These are phyloP conservation scores for Hymenochirus boettgeri DNA, from an alignment of 2,113 vertebrate species.

Conservation along the genomic window DNA sequence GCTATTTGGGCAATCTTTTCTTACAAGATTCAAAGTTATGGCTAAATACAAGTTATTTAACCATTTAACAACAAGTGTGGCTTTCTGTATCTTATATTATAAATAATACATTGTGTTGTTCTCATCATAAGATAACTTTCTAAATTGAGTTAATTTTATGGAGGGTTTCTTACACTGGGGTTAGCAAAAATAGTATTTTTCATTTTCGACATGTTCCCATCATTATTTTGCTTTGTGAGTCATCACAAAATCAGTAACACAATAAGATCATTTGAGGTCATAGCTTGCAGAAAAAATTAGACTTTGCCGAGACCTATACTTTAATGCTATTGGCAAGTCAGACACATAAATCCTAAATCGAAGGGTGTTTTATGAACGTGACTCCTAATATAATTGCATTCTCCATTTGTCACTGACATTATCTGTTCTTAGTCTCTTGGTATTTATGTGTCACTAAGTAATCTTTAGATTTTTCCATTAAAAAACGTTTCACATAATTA, in stretches of 20 bases:
- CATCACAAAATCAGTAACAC: background rate
- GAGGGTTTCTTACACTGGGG: background rate
- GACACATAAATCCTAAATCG: background rate
- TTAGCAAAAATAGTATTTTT: constrained; percentile 10
- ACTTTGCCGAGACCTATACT: background rate
- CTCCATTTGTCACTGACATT: background rate
- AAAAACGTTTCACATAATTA: too few relatives aligned
- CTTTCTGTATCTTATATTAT: background rate
- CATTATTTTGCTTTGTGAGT: constrained; percentile 1
- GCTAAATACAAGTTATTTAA: too few relatives aligned
- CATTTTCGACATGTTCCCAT: background rate
- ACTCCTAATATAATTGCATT: background rate
- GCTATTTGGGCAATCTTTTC: too few relatives aligned
- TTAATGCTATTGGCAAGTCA: background rate
- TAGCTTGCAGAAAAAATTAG: background rate
- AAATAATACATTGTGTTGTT: constrained; percentile 7
- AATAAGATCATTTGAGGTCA: background rate
- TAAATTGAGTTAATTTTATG: background rate
- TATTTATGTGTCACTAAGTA: too few relatives aligned
- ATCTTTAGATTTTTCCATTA: too few relatives aligned
- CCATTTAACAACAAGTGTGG: too few relatives aligned
- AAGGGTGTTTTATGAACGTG: background rate
- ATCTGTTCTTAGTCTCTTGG: background rate
- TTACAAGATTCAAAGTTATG: too few relatives aligned
- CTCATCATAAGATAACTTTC: background rate